Base-by-base conservation (phyloP, 1,140 invertebrate genomes). In the Marisa cornuarietis region DNA sequence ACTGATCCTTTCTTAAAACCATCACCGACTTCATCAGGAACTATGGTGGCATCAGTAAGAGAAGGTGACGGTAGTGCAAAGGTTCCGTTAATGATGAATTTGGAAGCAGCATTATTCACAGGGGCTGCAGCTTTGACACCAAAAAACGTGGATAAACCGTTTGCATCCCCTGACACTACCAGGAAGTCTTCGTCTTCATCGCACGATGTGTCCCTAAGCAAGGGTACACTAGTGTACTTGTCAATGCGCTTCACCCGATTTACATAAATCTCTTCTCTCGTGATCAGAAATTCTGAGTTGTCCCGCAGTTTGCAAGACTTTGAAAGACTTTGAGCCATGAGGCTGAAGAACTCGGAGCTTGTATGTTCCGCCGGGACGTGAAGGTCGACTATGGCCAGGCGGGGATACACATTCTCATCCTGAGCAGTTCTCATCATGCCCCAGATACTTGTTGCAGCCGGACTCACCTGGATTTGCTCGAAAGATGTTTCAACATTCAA, bases 131-230 rank as follows among this genome's bases (percentile, higher is more conserved):
- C 52, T 14, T 14, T 54, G 52, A 54, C 52, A 54, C 8, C 52
- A 54, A 54, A 54, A 54, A 14, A 14, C n/a, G 52, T 54, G 8
- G 14, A 54, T 14, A n/a, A n/a, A 54, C 8, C 52, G 7, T 83
- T 62, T 51, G 87, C 78, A 54, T 88, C 87, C 13, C 85, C 85
- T 16, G 75, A 31, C 16, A 84, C 22, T n/a, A 81, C 81, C 24
- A 73, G 79, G n/a, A 20, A 16, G 26, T 87, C 75, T 52, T 73
- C 74, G 26, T 85, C 83, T 18, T 54, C 52, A 18, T 80, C 80
- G 83, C 84, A 79, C 10, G 76, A 65, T 6, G 76, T 49, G 11
- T 78, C 49, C 58, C 77, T 71, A 20, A 78, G 71, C 20, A 54
- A 54, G 1, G 77, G 77, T 22, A 78, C 65, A 7, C 26, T 5